These are phyloP conservation scores for Heliconius congener DNA, from an alignment of 1,140 invertebrate species.

Conservation along the genomic window DNA sequence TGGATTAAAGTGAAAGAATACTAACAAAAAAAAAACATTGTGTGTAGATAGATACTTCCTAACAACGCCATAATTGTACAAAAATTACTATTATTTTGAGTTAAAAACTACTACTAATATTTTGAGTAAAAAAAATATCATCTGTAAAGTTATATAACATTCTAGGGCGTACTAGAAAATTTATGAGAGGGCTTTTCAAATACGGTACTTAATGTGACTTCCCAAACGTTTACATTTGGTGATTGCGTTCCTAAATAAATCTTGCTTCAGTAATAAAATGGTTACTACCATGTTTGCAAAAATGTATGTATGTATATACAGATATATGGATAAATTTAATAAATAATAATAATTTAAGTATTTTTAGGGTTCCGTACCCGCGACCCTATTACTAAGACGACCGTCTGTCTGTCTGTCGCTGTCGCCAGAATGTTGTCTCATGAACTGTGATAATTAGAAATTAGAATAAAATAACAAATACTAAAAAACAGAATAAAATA, in stretches of 20 bases:
- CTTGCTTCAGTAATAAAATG: not conserved
- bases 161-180: not conserved
- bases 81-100: not conserved
- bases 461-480: too few relatives aligned
- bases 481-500: too few relatives aligned
- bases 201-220: not conserved
- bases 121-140: not conserved
- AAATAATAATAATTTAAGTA: too few relatives aligned
- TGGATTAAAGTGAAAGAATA: too few relatives aligned
- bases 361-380: too few relatives aligned
- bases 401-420: too few relatives aligned
- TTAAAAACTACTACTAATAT: not conserved
- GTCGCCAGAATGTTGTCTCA: too few relatives aligned
- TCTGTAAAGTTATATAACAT: not conserved
- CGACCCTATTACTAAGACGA: too few relatives aligned
- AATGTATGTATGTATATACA: too few relatives aligned
- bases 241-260: conserved; percentile 19
- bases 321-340: too few relatives aligned
- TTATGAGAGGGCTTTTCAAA: not conserved
- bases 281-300: not conserved
- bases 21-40: not conserved
- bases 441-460: too few relatives aligned
- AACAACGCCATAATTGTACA: not conserved
- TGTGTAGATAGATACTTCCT: not conserved
- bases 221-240: conserved; percentile 8